Percentiles rank a stretch among this genome's conserved stretches.
These are phyloP conservation scores for Stenotaenia linearis DNA, from an alignment of 2,888 invertebrate genomes.

Conservation along the genomic window DNA sequence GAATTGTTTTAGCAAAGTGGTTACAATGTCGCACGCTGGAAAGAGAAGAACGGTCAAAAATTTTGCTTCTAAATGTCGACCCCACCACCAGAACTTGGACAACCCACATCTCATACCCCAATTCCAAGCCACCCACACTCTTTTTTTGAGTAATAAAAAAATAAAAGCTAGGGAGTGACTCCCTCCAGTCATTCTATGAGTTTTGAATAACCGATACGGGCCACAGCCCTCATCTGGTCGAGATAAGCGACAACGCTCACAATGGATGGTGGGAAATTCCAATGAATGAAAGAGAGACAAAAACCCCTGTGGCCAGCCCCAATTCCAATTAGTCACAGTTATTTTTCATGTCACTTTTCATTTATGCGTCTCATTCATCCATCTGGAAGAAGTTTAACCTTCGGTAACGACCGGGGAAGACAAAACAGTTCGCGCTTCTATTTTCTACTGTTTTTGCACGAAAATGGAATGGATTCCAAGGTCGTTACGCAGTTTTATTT, in stretches of 20 bases:
- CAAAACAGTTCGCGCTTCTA: not conserved
- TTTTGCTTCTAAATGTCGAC: too few species aligned
- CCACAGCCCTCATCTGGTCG: not conserved
- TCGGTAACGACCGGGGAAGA: not conserved
- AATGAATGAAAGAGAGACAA: not conserved
- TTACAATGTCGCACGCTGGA: too few species aligned
- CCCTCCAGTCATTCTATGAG: not conserved
- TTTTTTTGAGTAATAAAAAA: too few species aligned
- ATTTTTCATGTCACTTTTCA: not conserved
- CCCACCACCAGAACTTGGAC: too few species aligned
- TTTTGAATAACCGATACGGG: not conserved
- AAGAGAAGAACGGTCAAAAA: too few species aligned
- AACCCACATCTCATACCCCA: too few species aligned
- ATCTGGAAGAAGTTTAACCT: not conserved
- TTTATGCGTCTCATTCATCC: not conserved
- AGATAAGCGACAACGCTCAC: not conserved
- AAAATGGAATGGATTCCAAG: too few species aligned
- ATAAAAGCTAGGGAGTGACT: not conserved
- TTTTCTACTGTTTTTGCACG: not conserved
- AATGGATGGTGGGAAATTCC: not conserved
- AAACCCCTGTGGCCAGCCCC: not conserved
- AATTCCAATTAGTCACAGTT: not conserved
- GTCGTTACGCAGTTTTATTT: too few species aligned
- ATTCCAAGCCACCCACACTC: too few species aligned
- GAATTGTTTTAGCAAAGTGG: too few species aligned